phyloP scores from a whole-genome alignment of 2,113 vertebrate genomes.

The Thamnophis sirtalis region DNA sequence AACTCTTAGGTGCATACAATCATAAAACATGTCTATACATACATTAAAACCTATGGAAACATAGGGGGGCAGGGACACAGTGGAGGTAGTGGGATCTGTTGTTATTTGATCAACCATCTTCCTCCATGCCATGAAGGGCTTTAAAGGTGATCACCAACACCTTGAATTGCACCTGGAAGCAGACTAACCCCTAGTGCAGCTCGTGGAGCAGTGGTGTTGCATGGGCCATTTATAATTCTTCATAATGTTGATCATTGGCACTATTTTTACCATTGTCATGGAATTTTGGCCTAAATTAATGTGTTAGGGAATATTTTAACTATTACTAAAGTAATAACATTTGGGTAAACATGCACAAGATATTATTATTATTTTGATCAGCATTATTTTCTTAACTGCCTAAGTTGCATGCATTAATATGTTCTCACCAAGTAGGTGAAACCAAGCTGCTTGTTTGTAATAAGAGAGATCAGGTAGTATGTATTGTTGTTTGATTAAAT shows the following conservation, averaged over 20 bases:
- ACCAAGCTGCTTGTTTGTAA: conserved; percentile 15
- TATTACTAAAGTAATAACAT: not conserved
- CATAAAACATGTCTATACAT: not conserved
- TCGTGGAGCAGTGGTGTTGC: too few species aligned
- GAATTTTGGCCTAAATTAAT: not conserved
- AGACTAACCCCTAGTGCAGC: too few species aligned
- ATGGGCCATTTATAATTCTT: too few species aligned
- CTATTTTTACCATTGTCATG: not conserved
- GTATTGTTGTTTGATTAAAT: conserved; percentile 51
- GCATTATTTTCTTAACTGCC: conserved; percentile 6
- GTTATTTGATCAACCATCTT: not conserved
- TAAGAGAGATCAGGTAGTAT: conserved; percentile 51
- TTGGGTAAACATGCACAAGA: not conserved
- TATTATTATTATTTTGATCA: not conserved
- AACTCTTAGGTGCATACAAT: not conserved
- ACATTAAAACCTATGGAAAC: not conserved
- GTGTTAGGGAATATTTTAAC: not conserved
- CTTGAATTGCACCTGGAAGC: too few species aligned
- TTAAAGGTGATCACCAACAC: too few species aligned
- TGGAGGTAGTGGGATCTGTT: not conserved
- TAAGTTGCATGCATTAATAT: conserved; percentile 4
- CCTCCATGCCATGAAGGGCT: too few species aligned
- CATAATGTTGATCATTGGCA: not conserved
- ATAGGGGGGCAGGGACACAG: too few species aligned
- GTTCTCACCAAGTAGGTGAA: not conserved